A percentile compares a stretch with the other conserved stretches of the same genome.
Evolutionary conservation across 2,113 vertebrate genomes (phyloP).

Genomic region (Pomatostomus ruficeps): DNA sequence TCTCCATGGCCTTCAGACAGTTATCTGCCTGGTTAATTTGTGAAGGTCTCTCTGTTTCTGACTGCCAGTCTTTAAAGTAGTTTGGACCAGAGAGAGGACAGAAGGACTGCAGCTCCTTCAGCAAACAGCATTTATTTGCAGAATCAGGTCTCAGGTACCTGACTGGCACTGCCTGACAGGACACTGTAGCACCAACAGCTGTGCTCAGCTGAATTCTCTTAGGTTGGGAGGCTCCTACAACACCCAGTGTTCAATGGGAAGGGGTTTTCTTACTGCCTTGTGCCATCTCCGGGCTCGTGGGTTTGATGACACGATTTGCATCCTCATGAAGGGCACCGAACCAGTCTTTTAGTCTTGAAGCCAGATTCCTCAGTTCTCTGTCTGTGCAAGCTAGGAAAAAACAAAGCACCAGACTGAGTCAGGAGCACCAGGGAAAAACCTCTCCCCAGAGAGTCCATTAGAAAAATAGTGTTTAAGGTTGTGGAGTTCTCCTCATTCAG

Average conservation of each 20-base stretch:
- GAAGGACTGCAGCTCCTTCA: not conserved
- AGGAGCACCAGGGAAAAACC: not conserved
- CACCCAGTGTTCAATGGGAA: accelerated
- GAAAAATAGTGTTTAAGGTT: not conserved
- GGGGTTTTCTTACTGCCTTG: slow-evolving; percentile 83
- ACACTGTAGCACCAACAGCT: not conserved
- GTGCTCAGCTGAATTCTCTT: not conserved
- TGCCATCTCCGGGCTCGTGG: slow-evolving; percentile 76
- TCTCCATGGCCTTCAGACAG: not conserved
- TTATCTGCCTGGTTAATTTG: not conserved
- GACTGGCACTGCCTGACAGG: not conserved
- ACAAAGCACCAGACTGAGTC: slow-evolving; percentile 30
- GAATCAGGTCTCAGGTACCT: not conserved
- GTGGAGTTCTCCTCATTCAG: not conserved
- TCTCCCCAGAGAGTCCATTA: not conserved
- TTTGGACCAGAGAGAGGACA: not conserved
- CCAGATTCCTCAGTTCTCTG: slow-evolving; percentile 85
- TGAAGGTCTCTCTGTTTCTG: not conserved
- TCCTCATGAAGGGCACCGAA: slow-evolving; percentile 91
- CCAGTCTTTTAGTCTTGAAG: slow-evolving; percentile 92
- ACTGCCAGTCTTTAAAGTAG: not conserved
- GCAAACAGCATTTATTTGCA: not conserved
- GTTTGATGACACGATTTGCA: slow-evolving; percentile 88
- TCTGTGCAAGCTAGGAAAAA: slow-evolving; percentile 83
- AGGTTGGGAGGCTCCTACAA: not conserved